Evolutionary conservation across 2,888 invertebrate genomes (phyloP), one percentile per base, ranked within the genome.

Genomic region (Andrena haemorrhoa): DNA sequence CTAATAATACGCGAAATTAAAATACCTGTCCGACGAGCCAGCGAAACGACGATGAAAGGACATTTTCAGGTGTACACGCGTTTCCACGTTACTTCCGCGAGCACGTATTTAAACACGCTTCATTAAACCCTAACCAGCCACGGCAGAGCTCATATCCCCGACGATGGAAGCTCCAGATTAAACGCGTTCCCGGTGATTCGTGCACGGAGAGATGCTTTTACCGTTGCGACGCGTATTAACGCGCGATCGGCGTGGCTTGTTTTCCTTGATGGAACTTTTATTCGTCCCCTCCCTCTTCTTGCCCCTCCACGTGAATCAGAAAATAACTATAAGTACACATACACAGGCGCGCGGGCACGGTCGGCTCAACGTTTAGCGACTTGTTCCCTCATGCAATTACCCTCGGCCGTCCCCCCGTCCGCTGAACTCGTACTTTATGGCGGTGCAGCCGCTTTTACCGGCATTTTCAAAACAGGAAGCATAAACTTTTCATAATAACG

Each of bases 401-500:
- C 80, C 65, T 31, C 20, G 26, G 23, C 66, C 66, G 29, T 23
- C 65, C 49, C 49, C 65, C 20, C 58, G 61, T 8, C 63, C 71
- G 64, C 56, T 56, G 23, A 69, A 72, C 61, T 69, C 26, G 65
- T 35, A 51, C 56, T 58, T 72, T 41, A 35, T 41, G 70, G 26
- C 33, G 73, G 63, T 2, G 12, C 26, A 33, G 23, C 31, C 47
- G 29, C 65, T 65, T 8, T 56, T 10, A 26, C 61, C 26, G 49
- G 31, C 41, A 31, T 68, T 75, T 84, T 86, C 75, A 86, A 88
- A 88, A 88, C 87, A 87, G 86, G 87, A 88, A 87, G 87, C 86
- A 77, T 78, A 79, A 88, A 88, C 84, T 88, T 87, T 88, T 88
- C 87, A 88, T 87, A 88, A 88, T 85, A 87, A 87, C 85, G 86